phyloP scores from a whole-genome alignment of 23 tunicate species.

The Oikopleura albicans region DNA sequence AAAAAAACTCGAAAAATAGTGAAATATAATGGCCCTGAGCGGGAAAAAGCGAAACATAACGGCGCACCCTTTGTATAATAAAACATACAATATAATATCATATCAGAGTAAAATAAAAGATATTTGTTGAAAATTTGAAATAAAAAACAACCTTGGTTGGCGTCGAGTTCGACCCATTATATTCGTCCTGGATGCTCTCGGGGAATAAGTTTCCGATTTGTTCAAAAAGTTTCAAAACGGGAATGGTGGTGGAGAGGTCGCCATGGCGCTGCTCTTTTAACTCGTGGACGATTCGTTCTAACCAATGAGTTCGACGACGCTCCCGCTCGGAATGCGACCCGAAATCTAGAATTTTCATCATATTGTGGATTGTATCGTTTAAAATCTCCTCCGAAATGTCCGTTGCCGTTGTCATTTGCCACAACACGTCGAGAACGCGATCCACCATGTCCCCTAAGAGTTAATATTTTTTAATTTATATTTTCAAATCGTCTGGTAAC shows the following conservation, averaged over 20 bases:
- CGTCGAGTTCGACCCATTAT: no score
- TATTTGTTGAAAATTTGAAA: no score
- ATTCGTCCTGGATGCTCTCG: no score
- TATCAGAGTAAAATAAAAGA: no score
- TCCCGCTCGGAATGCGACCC: slow-evolving; percentile 25
- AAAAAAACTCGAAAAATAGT: no score
- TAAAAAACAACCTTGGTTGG: no score
- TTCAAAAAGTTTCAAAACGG: slow-evolving; percentile 23
- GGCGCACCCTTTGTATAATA: no score
- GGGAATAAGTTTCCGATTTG: slow-evolving; percentile 23
- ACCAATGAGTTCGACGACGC: slow-evolving; percentile 19
- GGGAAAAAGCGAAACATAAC: no score
- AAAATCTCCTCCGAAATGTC: slow-evolving; percentile 25
- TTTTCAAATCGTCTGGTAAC: no score
- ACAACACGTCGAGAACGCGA: slow-evolving; percentile 22
- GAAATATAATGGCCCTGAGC: no score
- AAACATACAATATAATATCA: no score
- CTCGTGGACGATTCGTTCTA: slow-evolving; percentile 19
- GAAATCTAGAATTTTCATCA: slow-evolving; percentile 24
- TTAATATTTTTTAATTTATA: no score
- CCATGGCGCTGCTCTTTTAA: not conserved
- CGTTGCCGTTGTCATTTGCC: slow-evolving; percentile 21
- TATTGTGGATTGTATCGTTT: slow-evolving; percentile 18
- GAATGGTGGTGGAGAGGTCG: slow-evolving; percentile 16
- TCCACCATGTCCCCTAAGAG: slow-evolving; percentile 23